phyloP scores from a whole-genome alignment of 92 coral and sea anemone species.

The Pocillopora grandis region DNA sequence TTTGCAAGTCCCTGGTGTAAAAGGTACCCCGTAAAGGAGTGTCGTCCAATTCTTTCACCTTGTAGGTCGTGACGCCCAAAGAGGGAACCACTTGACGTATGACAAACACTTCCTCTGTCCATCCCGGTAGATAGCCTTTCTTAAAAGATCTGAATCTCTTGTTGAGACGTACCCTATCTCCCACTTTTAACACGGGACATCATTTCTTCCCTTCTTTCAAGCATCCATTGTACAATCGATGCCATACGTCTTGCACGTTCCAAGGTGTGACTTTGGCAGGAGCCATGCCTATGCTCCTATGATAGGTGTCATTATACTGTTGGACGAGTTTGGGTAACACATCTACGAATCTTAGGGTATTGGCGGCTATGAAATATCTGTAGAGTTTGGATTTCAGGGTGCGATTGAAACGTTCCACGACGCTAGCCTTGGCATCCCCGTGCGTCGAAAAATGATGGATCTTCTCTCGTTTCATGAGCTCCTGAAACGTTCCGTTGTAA shows the following conservation, averaged over 20 bases:
- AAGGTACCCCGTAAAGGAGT: conserved; percentile 30
- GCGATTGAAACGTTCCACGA: conserved; percentile 46
- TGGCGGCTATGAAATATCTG: conserved; percentile 17
- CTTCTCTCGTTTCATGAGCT: not conserved
- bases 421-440: conserved; percentile 49
- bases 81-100: conserved; percentile 15
- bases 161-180: conserved; percentile 40
- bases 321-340: conserved; percentile 33
- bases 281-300: conserved; percentile 35
- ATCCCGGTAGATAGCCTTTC: conserved; percentile 39
- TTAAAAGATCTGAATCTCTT: conserved; percentile 12
- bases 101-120: conserved; percentile 53
- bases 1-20: conserved; percentile 44
- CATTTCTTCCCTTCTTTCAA: not conserved
- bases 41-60: conserved; percentile 33
- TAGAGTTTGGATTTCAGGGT: conserved; percentile 40
- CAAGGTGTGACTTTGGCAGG: conserved; percentile 36
- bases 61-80: conserved; percentile 23
- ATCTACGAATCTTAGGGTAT: conserved; percentile 26
- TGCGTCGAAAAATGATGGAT: conserved; percentile 47
- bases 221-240: not conserved
- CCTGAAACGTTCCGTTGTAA: conserved; percentile 22
- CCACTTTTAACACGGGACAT: conserved; percentile 11
- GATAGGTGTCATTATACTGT: conserved; percentile 38
- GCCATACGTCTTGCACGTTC: conserved; percentile 40